A percentile compares a stretch with the other conserved stretches of the same genome.
Evolutionary conservation across 2,888 invertebrate species (phyloP).

Genomic region (Eustalomyia histrio): DNA sequence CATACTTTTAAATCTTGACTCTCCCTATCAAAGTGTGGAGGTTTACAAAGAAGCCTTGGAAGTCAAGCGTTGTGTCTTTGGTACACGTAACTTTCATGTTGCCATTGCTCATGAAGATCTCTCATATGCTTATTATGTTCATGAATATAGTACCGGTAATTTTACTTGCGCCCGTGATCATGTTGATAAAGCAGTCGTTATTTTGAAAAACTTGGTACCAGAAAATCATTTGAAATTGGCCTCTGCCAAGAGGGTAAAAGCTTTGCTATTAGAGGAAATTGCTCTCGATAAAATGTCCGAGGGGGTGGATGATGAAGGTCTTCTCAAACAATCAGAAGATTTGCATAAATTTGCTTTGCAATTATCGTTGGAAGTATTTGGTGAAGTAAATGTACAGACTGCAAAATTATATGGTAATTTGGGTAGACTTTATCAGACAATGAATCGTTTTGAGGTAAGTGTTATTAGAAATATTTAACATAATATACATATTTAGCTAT

Average conservation of each 20-base stretch:
- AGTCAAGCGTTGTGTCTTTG: conserved; percentile 88
- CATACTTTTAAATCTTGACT: conserved; percentile 93
- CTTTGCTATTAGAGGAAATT: conserved; percentile 94
- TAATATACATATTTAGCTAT: conserved; percentile 1
- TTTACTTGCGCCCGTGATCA: conserved; percentile 91
- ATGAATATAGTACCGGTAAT: conserved; percentile 93
- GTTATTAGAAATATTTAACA: conserved; percentile 7
- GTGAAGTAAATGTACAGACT: conserved; percentile 96
- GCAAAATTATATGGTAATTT: conserved; percentile 98
- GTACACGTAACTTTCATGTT: conserved; percentile 91
- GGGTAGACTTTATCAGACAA: conserved; percentile 95
- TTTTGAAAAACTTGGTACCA: conserved; percentile 89
- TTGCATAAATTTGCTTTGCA: conserved; percentile 91
- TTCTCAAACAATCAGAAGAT: conserved; percentile 89
- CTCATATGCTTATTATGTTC: conserved; percentile 95
- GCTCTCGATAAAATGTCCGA: conserved; percentile 87
- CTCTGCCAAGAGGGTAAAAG: conserved; percentile 94
- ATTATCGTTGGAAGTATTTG: conserved; percentile 90
- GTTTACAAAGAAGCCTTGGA: conserved; percentile 89
- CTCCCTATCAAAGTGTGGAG: conserved; percentile 89
- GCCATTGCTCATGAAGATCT: conserved; percentile 95
- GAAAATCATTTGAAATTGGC: conserved; percentile 91
- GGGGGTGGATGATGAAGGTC: conserved; percentile 81
- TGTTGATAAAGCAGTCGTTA: conserved; percentile 89
- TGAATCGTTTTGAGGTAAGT: conserved; percentile 88